These are phyloP conservation scores for Adelosebastes latens DNA, from an alignment of 2,797 vertebrate genomes.

Conservation along the genomic window DNA sequence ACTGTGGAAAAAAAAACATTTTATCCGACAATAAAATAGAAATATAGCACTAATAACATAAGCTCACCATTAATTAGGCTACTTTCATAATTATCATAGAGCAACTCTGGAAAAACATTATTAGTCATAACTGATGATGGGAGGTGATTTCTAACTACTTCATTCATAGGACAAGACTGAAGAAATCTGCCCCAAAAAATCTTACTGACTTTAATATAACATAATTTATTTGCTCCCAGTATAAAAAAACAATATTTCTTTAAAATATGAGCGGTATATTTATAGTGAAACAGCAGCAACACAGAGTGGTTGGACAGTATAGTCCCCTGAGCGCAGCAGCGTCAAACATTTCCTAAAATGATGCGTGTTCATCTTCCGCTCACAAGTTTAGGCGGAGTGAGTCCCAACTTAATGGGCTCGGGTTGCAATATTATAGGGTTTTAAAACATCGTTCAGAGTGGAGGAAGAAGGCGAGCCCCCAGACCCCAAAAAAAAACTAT, in stretches of 20 bases:
- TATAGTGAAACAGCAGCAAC: not conserved
- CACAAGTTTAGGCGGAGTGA: constrained; percentile 68
- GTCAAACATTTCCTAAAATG: constrained; percentile 61
- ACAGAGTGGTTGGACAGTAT: not conserved
- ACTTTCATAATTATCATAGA: not conserved
- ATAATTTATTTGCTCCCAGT: too few relatives aligned
- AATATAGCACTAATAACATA: not conserved
- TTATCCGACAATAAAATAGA: not conserved
- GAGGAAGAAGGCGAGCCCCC: constrained; percentile 52
- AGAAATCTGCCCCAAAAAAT: not conserved
- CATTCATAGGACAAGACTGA: not conserved
- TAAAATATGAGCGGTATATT: not conserved
- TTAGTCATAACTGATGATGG: not conserved
- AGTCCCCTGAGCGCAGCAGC: constrained; percentile 51
- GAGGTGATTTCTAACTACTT: constrained; percentile 40
- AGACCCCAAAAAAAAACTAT: constrained; percentile 39
- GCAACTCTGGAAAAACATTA: not conserved
- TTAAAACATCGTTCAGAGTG: constrained; percentile 40
- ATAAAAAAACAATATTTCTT: not conserved
- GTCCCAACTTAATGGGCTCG: constrained; percentile 66
- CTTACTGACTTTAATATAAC: too few relatives aligned
- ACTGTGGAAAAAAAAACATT: not conserved
- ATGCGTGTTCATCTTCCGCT: constrained; percentile 74
- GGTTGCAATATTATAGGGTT: constrained; percentile 11
- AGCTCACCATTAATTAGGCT: not conserved